Base-by-base conservation (phyloP, 1,140 invertebrate genomes). In the Drosophila persimilis region DNA sequence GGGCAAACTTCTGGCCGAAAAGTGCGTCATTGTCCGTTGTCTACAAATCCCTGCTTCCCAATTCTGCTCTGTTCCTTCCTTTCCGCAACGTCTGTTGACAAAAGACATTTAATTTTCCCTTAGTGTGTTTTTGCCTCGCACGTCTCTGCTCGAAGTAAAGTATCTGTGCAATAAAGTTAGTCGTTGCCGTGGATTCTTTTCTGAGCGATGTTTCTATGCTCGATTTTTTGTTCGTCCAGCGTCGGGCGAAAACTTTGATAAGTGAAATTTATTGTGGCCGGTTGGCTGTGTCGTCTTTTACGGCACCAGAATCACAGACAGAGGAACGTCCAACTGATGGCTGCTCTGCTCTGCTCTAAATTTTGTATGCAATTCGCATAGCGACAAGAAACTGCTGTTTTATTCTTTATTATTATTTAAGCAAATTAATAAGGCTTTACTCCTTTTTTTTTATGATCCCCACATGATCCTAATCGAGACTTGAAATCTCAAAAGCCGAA, bases 101-200 rank as follows among this genome's bases (percentile, higher is more conserved):
- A 85, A 85, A 81, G 77, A 85, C 81, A 85, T 85, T 85, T 85
- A 85, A 85, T 85, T 85, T 85, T 78, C 61, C 81, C 75, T 65
- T 73, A 77, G 78, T 77, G 76, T 77, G 67, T 61, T 63, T 74
- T 75, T 59, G 72, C 50, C 58, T 41, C 9, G 26, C 43, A 11
- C 29, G 24, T 57, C 45, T 41, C 5, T 66, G 72, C 79, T 71
- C 67, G 48, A 62, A 73, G 71, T 41, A 50, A 71, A 54, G 70
- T 73, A 73, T 73, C 70, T 58, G 54, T 67, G 69, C 81, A 85
- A 86, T 86, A 85, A 85, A 85, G 77, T 85, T 81, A 54, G 71
- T 61, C 73, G 67, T 73, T 73, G 71, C 55, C 54, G 55, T 64
- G 69, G 71, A 59, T 62, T 61, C 60, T 56, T 57, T 69, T 69